Conservation (phyloP, 2,888 invertebrate species). For the Acleris laterana region DNA sequence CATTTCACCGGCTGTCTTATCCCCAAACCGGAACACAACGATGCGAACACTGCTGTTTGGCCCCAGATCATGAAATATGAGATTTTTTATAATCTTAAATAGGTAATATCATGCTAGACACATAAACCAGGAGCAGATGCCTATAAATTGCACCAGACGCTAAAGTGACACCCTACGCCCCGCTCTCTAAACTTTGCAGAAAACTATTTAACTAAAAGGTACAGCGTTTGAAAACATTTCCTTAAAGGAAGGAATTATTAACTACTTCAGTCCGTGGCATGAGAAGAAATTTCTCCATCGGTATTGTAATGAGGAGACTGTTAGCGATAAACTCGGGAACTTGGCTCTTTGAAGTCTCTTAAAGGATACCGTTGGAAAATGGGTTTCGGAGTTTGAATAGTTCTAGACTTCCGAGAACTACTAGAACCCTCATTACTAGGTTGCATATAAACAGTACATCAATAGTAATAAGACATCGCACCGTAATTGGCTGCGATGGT, state of each 20-base stretch:
- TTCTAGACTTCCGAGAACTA: no score
- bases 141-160: conserved; percentile 29
- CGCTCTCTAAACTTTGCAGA: conserved; percentile 46
- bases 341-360: conserved; percentile 23
- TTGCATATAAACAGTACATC: no score
- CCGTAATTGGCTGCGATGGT: no score
- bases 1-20: no score
- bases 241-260: conserved; percentile 63
- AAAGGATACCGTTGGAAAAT: background rate
- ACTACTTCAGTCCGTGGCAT: conserved; percentile 54
- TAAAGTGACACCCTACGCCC: conserved; percentile 46
- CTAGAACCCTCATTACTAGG: no score
- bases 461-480: no score
- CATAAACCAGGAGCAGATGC: background rate
- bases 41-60: no score
- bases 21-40: no score
- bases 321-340: conserved; percentile 11
- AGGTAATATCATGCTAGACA: no score
- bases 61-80: no score
- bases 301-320: conserved; percentile 23
- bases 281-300: conserved; percentile 39
- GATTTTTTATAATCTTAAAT: no score
- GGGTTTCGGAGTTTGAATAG: conserved; percentile 3
- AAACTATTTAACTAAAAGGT: conserved; percentile 73
- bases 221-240: conserved; percentile 66